Base-by-base conservation (phyloP, 1,140 invertebrate genomes). In the Dendrolimus punctatus region DNA sequence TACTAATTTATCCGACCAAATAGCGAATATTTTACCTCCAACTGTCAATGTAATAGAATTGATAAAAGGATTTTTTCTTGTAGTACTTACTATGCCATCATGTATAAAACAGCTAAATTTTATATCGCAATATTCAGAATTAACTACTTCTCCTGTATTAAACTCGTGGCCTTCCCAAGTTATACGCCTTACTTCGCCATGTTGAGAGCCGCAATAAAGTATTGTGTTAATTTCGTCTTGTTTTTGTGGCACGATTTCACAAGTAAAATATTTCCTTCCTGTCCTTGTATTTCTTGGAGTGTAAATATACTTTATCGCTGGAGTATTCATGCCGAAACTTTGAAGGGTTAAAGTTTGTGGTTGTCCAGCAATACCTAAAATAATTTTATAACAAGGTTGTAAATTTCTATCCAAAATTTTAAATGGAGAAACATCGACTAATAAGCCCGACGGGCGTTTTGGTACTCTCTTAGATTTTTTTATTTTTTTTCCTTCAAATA, bases 111-210 rank as follows among this genome's bases (percentile, higher is more conserved):
- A 87, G 55, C 78, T 67, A 64, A 76, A 87, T 39, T 77, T 52
- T 71, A 88, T 84, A 55, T 80, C 82, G 40, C 75, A 79, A 46
- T 75, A 76, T 75, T 92, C 90, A 5, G 78, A 87, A 64, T 90
- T 91, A 2, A 91, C 82, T 8, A 73, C 62, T 58, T 88, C 80
- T 0, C 89, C 91, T 0, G 89, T 89, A 57, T 88, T 86, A 50
- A 91, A 90, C 40, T 91, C 88, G 61, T 88, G 90, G 8, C 91
- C 91, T 58, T 90, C 88, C 90, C 90, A 92, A 3, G 83, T 75
- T 42, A 89, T 70, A 54, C 84, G 73, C 6, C 85, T 76, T 53
- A 91, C 69, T 55, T 90, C 87, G 39, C 91, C 91, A 53, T 87
- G 76, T 48, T 81, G 73, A 8, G 85, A 80, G 23, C 84, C 77